Percentiles rank a stretch among this genome's conserved stretches.
These are phyloP conservation scores for Peromyscus polionotus DNA, from an alignment of 2,113 vertebrate genomes.

Conservation along the genomic window DNA sequence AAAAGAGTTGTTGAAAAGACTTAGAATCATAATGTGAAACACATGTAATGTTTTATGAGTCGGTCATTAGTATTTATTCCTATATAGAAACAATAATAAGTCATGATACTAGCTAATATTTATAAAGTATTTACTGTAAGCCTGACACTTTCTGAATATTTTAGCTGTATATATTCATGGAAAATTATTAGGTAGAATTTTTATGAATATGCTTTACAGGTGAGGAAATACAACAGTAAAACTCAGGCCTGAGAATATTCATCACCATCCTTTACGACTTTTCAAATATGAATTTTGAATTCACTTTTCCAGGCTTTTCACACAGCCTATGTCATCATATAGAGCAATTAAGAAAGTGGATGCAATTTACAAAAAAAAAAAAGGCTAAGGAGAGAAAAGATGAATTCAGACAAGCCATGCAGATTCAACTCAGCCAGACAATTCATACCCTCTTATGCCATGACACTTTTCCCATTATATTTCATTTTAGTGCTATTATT, in stretches of 20 bases:
- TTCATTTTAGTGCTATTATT: slow-evolving; percentile 50
- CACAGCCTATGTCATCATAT: not conserved
- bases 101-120: not conserved
- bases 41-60: not conserved
- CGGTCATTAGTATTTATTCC: slow-evolving; percentile 9
- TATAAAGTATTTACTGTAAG: not conserved
- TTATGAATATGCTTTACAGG: not conserved
- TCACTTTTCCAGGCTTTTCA: not conserved
- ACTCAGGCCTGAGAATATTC: not conserved
- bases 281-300: slow-evolving; percentile 14
- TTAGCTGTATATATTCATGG: not conserved
- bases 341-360: slow-evolving; percentile 52
- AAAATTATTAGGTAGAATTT: not conserved
- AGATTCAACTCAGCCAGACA: slow-evolving; percentile 44
- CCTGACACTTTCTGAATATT: not conserved
- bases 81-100: not conserved
- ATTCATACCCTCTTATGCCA: not conserved
- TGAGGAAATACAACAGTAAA: slow-evolving; percentile 3
- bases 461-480: not conserved
- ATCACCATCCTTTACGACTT: not conserved
- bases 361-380: not conserved
- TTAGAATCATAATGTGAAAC: not conserved
- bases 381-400: not conserved
- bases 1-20: not conserved
- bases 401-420: slow-evolving; percentile 20